phyloP scores from a whole-genome alignment of 2,888 invertebrate genomes.

The Fissipunctia ypsillon region DNA sequence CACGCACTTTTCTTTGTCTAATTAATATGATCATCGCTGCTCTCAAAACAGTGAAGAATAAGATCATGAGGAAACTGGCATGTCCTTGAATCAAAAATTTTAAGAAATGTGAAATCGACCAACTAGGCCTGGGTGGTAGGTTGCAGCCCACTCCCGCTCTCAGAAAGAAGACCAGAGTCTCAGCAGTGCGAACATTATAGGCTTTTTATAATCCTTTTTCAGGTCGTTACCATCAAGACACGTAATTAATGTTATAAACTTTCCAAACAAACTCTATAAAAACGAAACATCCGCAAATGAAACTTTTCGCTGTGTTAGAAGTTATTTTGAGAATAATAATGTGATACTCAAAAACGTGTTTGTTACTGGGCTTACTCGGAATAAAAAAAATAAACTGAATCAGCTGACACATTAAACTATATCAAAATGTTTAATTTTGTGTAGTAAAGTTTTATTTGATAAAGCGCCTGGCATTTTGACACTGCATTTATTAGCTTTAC shows the following conservation, averaged over 20 bases:
- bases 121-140: too few species aligned
- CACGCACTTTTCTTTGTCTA: too few species aligned
- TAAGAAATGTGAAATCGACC: too few species aligned
- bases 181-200: not conserved
- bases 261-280: not conserved
- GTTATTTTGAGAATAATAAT: constrained; percentile 8
- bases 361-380: constrained; percentile 17
- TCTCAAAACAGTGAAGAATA: too few species aligned
- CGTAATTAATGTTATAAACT: not conserved
- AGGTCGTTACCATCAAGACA: not conserved
- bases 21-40: too few species aligned
- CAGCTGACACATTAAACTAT: constrained; percentile 8
- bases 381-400: constrained; percentile 16
- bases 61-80: too few species aligned
- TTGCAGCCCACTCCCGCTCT: not conserved
- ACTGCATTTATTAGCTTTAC: constrained; percentile 20
- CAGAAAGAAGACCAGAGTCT: not conserved
- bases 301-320: not conserved
- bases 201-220: not conserved
- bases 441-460: rapidly evolving
- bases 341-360: constrained; percentile 2
- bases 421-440: not conserved
- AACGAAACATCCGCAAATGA: not conserved
- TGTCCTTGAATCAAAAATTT: too few species aligned
- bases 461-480: constrained; percentile 22